Evolutionary conservation across 2,888 invertebrate species (phyloP), one percentile per base, ranked within the genome.

Genomic region (Scaptomyza polygonia): DNA sequence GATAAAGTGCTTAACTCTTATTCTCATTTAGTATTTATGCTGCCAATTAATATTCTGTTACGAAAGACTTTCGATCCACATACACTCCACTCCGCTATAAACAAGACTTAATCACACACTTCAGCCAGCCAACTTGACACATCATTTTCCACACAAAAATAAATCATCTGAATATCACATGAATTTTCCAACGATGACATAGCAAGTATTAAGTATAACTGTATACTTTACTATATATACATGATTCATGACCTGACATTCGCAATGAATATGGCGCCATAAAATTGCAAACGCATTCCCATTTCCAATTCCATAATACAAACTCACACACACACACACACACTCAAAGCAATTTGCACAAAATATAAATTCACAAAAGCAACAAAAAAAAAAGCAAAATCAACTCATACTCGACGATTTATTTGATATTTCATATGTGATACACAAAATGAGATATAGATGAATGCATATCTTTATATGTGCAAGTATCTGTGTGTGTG

Each of bases 201-300:
- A 44, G 27, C 51, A 18, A n/a, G 14, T 6, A 49, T 14, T 32
- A 16, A n/a, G 16, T 57, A n/a, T 36, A 39, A 27, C 2, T 18
- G 40, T 12, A 16, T 29, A 48, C 11, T 16, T 16, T 14, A 6
- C 32, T 21, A 30, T 25, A 21, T n/a, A 36, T 25, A 29, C 29
- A 54, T 54, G 56, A 70, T 76, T 66, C 54, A 62, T 57, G 16
- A 29, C 21, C 58, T 59, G 72, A 75, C 65, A 70, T 65, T 65
- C 71, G 34, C 45, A 61, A 54, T 57, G 51, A 61, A 72, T 70
- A 52, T 70, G 70, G 72, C 65, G 65, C 72, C 65, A 72, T 65
- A 30, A 55, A 71, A 66, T 30, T 54, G 59, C 65, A 64, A 64
- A 56, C 43, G 56, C 44, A 64, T 51, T 59, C 59, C 47, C 57